Evolutionary conservation across 2,888 invertebrate genomes (phyloP).

Genomic region (Drosophila putrida): DNA sequence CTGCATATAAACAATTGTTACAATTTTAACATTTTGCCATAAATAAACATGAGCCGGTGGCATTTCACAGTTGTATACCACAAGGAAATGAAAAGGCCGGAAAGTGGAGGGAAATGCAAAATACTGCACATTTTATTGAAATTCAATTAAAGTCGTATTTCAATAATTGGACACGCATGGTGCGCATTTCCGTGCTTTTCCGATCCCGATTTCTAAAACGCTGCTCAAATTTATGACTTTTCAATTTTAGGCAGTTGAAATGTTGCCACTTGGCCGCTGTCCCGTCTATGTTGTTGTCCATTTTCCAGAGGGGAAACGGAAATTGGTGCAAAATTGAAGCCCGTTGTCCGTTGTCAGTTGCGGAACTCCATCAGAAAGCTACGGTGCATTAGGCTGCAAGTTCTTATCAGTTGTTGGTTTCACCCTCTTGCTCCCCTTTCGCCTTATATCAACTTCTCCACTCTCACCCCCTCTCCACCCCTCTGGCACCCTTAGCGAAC

Average conservation of each 20-base stretch:
- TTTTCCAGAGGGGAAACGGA: constrained; percentile 65
- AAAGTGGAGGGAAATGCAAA: constrained; percentile 58
- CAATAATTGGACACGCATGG: constrained; percentile 85
- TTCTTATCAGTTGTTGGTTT: constrained; percentile 66
- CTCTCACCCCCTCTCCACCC: constrained; percentile 12
- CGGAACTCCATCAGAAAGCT: constrained; percentile 38
- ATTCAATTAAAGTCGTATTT: constrained; percentile 84
- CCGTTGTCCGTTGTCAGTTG: constrained; percentile 23
- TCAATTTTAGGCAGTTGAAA: constrained; percentile 77
- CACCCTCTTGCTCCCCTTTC: constrained; percentile 30
- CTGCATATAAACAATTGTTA: constrained; percentile 68
- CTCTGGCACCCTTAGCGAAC: constrained; percentile 42
- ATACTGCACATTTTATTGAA: constrained; percentile 81
- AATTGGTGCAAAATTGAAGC: constrained; percentile 72
- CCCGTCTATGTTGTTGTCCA: constrained; percentile 42
- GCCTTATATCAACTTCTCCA: constrained; percentile 20
- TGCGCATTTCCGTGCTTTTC: constrained; percentile 80
- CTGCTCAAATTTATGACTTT: constrained; percentile 80
- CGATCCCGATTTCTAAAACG: constrained; percentile 66
- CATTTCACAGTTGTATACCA: constrained; percentile 25
- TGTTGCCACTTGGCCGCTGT: constrained; percentile 72
- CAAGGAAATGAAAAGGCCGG: constrained; percentile 5
- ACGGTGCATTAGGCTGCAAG: constrained; percentile 77
- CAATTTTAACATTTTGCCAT: constrained; percentile 74
- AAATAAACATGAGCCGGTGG: constrained; percentile 76